phyloP scores from a whole-genome alignment of 2,113 vertebrate genomes.

The Apus apus region DNA sequence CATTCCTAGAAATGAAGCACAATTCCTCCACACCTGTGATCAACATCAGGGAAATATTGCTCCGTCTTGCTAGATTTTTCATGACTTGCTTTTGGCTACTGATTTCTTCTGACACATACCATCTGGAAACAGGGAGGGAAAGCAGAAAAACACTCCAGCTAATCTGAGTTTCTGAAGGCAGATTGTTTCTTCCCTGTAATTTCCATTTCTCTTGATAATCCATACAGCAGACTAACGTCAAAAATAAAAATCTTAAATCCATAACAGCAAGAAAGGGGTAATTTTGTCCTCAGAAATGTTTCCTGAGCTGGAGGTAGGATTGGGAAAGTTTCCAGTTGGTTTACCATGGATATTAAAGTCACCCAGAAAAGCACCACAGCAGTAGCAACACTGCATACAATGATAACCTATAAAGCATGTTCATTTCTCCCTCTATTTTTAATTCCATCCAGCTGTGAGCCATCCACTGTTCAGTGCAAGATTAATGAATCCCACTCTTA shows the following conservation, averaged over 20 bases:
- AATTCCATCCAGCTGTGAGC: constrained; percentile 30
- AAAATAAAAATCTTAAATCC: background rate
- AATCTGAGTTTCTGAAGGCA: background rate
- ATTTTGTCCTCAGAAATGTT: background rate
- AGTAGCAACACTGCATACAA: background rate
- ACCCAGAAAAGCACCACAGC: background rate
- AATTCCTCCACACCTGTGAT: background rate
- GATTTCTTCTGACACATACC: background rate
- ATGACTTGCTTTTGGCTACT: background rate
- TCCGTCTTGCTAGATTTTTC: background rate
- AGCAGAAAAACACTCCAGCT: background rate
- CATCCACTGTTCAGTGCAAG: background rate
- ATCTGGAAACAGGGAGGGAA: background rate
- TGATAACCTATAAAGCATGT: background rate
- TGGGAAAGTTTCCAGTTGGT: background rate
- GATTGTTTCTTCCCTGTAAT: background rate
- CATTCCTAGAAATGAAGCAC: background rate
- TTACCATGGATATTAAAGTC: background rate
- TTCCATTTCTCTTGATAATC: background rate
- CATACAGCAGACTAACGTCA: background rate
- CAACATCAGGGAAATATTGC: background rate
- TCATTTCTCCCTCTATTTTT: constrained; percentile 57
- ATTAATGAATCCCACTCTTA: constrained; percentile 35
- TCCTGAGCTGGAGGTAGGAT: background rate
- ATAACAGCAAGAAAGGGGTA: background rate